phyloP scores from a whole-genome alignment of 2,888 invertebrate species.

The Zhuqinia jingwanae region DNA sequence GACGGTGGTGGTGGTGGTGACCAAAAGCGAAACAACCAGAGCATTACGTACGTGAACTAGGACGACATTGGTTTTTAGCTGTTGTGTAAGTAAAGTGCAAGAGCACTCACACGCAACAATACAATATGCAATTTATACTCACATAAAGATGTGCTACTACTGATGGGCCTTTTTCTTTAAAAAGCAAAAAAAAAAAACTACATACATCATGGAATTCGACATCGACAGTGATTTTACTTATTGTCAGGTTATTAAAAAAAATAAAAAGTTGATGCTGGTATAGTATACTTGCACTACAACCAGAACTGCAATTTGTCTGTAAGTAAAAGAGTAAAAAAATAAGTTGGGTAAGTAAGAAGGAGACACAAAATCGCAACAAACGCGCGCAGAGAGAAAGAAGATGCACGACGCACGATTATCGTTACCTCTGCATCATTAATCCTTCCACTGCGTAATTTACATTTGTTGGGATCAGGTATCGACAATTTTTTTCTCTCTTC shows the following conservation, averaged over 20 bases:
- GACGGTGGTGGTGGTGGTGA: constrained; percentile 24
- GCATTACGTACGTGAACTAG: constrained; percentile 71
- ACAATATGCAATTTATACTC: neutral
- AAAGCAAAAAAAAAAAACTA: neutral
- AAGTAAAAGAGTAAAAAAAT: too few relatives aligned
- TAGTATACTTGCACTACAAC: neutral
- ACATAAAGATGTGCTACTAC: neutral
- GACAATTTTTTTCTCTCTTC: too few relatives aligned
- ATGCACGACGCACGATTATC: constrained; percentile 38
- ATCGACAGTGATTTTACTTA: constrained; percentile 40
- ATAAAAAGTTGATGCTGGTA: too few relatives aligned
- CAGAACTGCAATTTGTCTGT: neutral
- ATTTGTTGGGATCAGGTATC: too few relatives aligned
- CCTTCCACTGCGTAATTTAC: too few relatives aligned
- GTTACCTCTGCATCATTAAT: too few relatives aligned
- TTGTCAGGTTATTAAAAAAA: neutral
- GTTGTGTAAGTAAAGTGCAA: constrained; percentile 32
- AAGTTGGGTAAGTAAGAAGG: too few relatives aligned
- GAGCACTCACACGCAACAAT: constrained; percentile 4
- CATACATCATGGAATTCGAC: constrained; percentile 41
- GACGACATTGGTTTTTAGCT: constrained; percentile 43
- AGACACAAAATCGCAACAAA: too few relatives aligned
- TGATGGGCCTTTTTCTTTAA: neutral
- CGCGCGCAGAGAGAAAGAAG: constrained; percentile 2
- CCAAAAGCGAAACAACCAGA: constrained; percentile 69